Evolutionary conservation across 2,888 invertebrate species (phyloP), one percentile per base, ranked within the genome.

Genomic region (Mesorhabditis sp.): DNA sequence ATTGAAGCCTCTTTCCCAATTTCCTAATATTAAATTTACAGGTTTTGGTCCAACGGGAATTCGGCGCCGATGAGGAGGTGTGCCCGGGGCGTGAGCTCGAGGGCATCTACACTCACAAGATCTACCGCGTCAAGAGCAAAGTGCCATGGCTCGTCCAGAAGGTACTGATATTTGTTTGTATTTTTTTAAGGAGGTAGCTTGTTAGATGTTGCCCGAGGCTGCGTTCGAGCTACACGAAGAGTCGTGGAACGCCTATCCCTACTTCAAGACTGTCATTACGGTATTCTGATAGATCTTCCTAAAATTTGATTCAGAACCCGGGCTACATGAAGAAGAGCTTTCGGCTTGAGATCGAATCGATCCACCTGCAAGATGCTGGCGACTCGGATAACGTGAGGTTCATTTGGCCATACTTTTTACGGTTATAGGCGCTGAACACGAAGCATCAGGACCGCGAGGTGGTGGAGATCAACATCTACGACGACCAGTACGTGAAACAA

Each of bases 241-340:
- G 88, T 96, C 96, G 77, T 97, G 96, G 96, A 97, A 97, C 88
- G 96, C 96, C 28, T 97, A 96, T 89, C 96, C 97, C 13, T 97
- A 96, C 88, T 97, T 96, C 89, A 91, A 92, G 89, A 97, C 96
- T 84, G 86, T 88, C 71, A 80, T 87, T 28, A 73, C 72, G 6
- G 77, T 82, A 72, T 69, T 69, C 66, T n/a, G 6, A 13, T 50
- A 50, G 28, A 6, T 10, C 45, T 13, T 4, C 5, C n/a, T 41
- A 13, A 50, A 50, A 50, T 50, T 50, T 50, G 1, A 66, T 76
- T 64, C 81, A 88, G 87, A 88, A 88, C 85, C 87, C 88, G 67
- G 86, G 83, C 43, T 88, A 87, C 76, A 95, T 95, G 94, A 93
- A 94, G 88, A 93, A 94, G 66, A 92, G 92, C 87, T 95, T 95